Conservation (phyloP, 2,113 vertebrate species). For the Atractosteus spatula region DNA sequence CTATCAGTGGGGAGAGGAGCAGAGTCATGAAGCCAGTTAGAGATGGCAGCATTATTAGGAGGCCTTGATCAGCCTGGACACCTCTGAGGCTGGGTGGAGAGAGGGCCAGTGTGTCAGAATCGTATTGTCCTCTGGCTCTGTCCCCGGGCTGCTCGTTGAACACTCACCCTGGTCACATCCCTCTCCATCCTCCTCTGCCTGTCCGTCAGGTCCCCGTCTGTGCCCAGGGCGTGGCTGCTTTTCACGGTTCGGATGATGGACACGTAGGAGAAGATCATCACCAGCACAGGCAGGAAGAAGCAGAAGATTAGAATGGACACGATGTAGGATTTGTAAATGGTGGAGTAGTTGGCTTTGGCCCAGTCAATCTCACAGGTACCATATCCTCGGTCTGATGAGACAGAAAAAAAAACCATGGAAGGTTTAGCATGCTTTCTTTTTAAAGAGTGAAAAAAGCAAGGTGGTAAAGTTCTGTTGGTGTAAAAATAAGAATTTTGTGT, state of each 20-base stretch:
- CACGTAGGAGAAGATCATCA: slow-evolving; percentile 74
- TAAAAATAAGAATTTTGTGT: no score
- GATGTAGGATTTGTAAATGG: slow-evolving; percentile 79
- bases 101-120: no score
- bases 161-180: slow-evolving; percentile 68
- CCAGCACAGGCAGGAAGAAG: slow-evolving; percentile 71
- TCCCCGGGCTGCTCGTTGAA: not conserved
- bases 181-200: slow-evolving; percentile 74
- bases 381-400: slow-evolving; percentile 68
- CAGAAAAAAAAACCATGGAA: no score
- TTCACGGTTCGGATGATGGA: slow-evolving; percentile 82
- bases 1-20: no score
- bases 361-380: slow-evolving; percentile 83
- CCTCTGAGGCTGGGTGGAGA: no score
- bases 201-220: slow-evolving; percentile 60
- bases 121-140: no score
- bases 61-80: no score
- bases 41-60: no score
- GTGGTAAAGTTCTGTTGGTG: no score
- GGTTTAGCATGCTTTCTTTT: no score
- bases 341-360: slow-evolving; percentile 84
- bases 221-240: slow-evolving; percentile 68
- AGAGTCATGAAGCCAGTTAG: no score
- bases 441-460: no score
- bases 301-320: slow-evolving; percentile 79